phyloP scores from a whole-genome alignment of 2,888 invertebrate species.

The Polymixis lichenea region DNA sequence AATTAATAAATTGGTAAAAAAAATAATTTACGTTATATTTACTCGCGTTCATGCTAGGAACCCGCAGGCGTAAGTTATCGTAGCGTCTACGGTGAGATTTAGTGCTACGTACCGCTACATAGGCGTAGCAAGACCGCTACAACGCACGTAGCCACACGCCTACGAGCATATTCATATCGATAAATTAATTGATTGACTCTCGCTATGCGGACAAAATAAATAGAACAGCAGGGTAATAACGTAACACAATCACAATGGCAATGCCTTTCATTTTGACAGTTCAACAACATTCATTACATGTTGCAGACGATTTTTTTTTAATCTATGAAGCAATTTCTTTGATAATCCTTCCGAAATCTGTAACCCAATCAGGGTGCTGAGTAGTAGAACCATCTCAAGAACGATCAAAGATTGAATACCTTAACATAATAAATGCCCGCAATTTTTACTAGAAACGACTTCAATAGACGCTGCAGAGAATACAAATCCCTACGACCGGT shows the following conservation, averaged over 20 bases:
- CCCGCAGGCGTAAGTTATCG: not conserved
- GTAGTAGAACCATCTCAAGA: not conserved
- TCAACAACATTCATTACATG: too few species aligned
- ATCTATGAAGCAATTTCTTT: not conserved
- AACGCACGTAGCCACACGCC: not conserved
- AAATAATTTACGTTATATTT: not conserved
- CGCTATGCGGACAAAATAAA: not conserved
- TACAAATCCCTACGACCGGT: conserved; percentile 48
- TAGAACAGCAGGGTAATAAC: not conserved
- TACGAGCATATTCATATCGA: not conserved
- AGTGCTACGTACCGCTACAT: not conserved
- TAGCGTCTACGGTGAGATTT: not conserved
- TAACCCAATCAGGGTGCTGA: too few species aligned
- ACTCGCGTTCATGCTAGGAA: not conserved
- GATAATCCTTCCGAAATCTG: not conserved
- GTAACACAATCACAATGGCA: not conserved
- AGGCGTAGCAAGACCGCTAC: not conserved
- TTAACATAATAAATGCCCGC: conserved; percentile 9
- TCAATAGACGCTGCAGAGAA: conserved; percentile 43
- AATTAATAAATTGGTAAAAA: not conserved
- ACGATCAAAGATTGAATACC: not conserved
- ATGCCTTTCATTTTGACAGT: not conserved
- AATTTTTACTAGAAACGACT: conserved; percentile 22
- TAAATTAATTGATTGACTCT: not conserved
- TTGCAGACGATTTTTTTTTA: too few species aligned